phyloP scores from a whole-genome alignment of 2,797 vertebrate genomes.

The Lithobates sylvaticus region DNA sequence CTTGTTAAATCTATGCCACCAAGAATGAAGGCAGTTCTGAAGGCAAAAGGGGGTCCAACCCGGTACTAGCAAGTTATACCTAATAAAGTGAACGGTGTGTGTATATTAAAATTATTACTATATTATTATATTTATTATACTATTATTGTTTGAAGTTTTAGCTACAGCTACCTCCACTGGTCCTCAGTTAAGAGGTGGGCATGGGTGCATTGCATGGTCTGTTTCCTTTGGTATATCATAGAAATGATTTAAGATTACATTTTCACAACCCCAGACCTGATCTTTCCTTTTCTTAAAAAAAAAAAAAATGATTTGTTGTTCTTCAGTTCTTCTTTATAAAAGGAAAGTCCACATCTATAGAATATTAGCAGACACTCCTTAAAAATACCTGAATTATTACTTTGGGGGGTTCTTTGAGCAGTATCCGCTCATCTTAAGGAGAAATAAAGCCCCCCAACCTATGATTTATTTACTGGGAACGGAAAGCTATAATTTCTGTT shows the following conservation, averaged over 20 bases:
- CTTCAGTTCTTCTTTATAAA: not conserved
- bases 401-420: constrained; percentile 1
- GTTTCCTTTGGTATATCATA: not conserved
- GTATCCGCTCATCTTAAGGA: constrained; percentile 39
- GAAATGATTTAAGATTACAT: not conserved
- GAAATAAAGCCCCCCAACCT: constrained; percentile 30
- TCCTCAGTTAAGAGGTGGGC: no score
- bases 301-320: not conserved
- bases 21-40: no score
- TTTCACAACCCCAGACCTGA: not conserved
- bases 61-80: no score
- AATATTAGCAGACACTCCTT: not conserved
- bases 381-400: constrained; percentile 13
- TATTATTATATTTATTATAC: no score
- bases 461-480: constrained; percentile 54
- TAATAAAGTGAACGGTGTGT: no score
- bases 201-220: no score
- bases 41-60: no score
- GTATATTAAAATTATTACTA: no score
- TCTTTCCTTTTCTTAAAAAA: not conserved
- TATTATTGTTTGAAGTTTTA: no score
- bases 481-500: constrained; percentile 58
- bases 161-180: no score
- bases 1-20: no score
- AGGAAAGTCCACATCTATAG: not conserved